Conservation (phyloP, 2,888 invertebrate genomes). For the Cristatella mucedo region DNA sequence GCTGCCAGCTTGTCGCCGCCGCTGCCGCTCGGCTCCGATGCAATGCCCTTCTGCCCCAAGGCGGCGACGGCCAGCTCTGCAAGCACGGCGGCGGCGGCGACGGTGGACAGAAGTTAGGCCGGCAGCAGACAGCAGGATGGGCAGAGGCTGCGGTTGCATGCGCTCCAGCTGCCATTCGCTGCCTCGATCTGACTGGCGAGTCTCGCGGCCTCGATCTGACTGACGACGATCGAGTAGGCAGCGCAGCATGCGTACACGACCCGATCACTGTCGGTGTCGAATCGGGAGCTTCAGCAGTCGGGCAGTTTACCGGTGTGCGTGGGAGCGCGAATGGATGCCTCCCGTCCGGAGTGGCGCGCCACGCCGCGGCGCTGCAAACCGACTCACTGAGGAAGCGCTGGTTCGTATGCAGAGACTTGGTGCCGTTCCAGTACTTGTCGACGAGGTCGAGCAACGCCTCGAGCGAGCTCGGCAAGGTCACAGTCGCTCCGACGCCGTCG, state of each 20-base stretch:
- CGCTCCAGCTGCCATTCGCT: background rate
- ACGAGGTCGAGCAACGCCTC: conserved; percentile 29
- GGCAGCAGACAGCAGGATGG: background rate
- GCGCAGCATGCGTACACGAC: no score
- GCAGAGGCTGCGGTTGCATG: background rate
- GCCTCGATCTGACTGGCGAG: no score
- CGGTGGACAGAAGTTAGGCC: background rate
- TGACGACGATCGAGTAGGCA: no score
- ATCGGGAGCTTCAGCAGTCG: no score
- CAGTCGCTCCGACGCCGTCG: no score
- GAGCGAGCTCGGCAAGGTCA: no score
- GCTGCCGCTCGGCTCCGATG: background rate
- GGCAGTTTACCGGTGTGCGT: no score
- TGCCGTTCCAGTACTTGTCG: conserved; percentile 37
- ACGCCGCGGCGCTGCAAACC: no score
- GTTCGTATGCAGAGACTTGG: conserved; percentile 33
- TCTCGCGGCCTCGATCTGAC: no score
- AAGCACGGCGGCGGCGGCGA: background rate
- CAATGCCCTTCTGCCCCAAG: background rate
- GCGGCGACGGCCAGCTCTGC: conserved; percentile 3
- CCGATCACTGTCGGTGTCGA: no score
- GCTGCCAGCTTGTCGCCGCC: background rate
- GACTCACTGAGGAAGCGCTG: conserved; percentile 6
- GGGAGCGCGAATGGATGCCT: background rate
- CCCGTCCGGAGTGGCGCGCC: no score